These are phyloP conservation scores for Nemurella pictetii DNA, from an alignment of 2,888 invertebrate genomes.

Conservation along the genomic window DNA sequence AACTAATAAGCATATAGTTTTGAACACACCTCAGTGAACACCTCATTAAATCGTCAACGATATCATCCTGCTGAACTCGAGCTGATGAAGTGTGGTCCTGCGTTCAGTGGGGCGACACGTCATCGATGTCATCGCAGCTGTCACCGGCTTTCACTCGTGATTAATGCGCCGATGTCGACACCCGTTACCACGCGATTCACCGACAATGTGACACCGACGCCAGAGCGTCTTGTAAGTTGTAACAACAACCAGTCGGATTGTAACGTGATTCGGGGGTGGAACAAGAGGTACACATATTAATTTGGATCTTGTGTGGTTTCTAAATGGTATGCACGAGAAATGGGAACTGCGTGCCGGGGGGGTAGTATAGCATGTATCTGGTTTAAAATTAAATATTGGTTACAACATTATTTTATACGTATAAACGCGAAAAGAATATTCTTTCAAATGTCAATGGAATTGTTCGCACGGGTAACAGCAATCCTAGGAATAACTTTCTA, in stretches of 20 bases:
- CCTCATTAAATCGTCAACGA: not conserved
- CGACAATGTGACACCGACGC: not conserved
- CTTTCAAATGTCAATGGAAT: too few species aligned
- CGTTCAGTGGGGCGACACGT: not conserved
- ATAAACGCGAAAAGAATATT: too few species aligned
- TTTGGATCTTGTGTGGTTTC: not conserved
- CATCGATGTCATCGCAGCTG: constrained; percentile 11
- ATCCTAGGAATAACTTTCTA: too few species aligned
- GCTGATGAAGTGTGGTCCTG: not conserved
- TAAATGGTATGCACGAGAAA: too few species aligned
- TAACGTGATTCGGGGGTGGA: not conserved
- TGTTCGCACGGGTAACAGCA: too few species aligned
- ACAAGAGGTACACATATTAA: not conserved
- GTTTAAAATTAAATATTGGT: too few species aligned
- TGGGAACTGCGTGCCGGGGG: not conserved
- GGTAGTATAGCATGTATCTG: too few species aligned
- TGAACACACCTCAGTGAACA: too few species aligned
- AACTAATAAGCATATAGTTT: too few species aligned
- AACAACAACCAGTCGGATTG: not conserved
- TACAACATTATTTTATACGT: too few species aligned
- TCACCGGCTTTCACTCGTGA: constrained; percentile 14
- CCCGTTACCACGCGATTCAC: not conserved
- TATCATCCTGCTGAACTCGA: not conserved
- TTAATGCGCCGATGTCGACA: constrained; percentile 17
- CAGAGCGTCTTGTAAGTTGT: not conserved